phyloP scores from a whole-genome alignment of 2,113 vertebrate species.

The Isurus oxyrinchus region DNA sequence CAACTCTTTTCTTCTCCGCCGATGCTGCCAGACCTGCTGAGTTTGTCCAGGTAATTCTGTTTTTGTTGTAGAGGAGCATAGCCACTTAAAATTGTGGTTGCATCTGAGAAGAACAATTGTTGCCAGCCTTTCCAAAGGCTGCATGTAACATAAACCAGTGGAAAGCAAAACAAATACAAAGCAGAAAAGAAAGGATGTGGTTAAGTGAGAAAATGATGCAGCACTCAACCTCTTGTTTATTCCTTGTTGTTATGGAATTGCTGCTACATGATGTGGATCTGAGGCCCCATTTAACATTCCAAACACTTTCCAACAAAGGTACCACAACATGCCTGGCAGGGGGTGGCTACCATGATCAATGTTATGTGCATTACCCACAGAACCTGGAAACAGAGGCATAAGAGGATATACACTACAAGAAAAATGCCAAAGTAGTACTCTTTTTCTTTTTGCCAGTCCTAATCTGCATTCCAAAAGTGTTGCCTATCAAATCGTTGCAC shows the following conservation, averaged over 20 bases:
- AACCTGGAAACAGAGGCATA: neutral
- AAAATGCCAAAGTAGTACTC: neutral
- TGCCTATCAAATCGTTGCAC: neutral
- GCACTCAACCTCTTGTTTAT: neutral
- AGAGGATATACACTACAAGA: neutral
- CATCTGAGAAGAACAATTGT: neutral
- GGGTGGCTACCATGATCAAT: neutral
- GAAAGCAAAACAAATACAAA: neutral
- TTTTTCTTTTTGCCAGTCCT: neutral
- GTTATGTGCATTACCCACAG: neutral
- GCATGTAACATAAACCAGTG: neutral
- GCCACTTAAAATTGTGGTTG: neutral
- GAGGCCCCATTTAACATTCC: neutral
- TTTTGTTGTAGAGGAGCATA: neutral
- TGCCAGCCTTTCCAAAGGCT: neutral
- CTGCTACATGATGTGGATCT: neutral
- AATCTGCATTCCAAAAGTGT: neutral
- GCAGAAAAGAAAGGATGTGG: neutral
- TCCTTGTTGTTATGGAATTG: neutral
- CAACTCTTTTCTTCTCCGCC: too few relatives aligned
- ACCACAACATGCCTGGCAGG: neutral
- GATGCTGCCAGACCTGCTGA: too few relatives aligned
- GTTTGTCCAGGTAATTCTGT: too few relatives aligned
- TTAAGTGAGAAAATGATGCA: neutral
- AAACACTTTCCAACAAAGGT: neutral